A percentile compares a stretch with the other conserved stretches of the same genome.
Evolutionary conservation across 2,113 vertebrate species (phyloP).

Genomic region (Oncorhynchus masou): DNA sequence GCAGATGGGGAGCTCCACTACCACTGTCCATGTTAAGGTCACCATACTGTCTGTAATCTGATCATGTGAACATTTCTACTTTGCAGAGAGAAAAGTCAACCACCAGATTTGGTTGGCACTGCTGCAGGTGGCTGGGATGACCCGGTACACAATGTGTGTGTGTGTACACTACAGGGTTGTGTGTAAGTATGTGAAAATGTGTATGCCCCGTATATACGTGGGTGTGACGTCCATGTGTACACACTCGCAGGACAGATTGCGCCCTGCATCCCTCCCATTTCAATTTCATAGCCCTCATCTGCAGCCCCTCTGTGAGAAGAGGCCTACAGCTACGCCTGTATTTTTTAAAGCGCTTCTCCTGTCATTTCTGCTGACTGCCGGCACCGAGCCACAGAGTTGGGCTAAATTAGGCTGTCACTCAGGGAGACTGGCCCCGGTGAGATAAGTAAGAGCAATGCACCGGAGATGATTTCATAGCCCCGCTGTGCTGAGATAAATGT

Average conservation of each 20-base stretch:
- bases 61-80: not conserved
- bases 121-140: not conserved
- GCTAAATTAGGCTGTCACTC: conserved; percentile 22
- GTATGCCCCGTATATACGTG: not conserved
- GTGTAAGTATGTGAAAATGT: not conserved
- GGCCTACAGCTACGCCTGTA: not conserved
- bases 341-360: not conserved
- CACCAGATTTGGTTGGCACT: not conserved
- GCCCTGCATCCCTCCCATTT: not conserved
- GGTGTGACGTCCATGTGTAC: not conserved
- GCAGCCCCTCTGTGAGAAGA: not conserved
- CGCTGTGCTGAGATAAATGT: not conserved
- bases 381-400: not conserved
- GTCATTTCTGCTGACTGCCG: conserved; percentile 18
- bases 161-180: not conserved
- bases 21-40: not conserved
- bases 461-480: conserved; percentile 5
- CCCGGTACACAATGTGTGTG: not conserved
- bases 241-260: not conserved
- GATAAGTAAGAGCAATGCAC: conserved; percentile 24
- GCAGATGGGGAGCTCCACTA: not conserved
- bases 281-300: not conserved
- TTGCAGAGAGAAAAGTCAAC: no score
- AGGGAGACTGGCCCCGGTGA: conserved; percentile 17
- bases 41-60: not conserved